Percentiles rank a stretch among this genome's conserved stretches.
These are phyloP conservation scores for Antechinus stuartii DNA, from an alignment of 2,113 vertebrate genomes.

Conservation along the genomic window DNA sequence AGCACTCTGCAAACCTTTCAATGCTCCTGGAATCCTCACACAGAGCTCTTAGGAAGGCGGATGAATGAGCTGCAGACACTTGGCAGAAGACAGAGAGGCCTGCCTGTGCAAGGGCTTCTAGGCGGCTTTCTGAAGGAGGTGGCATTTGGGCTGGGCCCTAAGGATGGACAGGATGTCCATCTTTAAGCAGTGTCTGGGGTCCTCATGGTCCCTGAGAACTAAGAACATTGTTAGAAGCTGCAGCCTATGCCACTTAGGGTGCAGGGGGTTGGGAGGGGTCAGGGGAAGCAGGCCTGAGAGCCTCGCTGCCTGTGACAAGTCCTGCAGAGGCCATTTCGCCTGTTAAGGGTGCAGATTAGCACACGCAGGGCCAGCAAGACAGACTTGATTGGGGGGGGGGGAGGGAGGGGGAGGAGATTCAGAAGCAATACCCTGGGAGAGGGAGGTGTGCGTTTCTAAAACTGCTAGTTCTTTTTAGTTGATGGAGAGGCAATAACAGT, in stretches of 20 bases:
- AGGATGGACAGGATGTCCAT: not conserved
- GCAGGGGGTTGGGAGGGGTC: too few species aligned
- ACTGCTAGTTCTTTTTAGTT: not conserved
- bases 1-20: not conserved
- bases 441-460: too few species aligned
- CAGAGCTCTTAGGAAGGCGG: not conserved
- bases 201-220: not conserved
- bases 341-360: too few species aligned
- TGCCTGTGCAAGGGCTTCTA: too few species aligned
- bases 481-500: not conserved
- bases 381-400: too few species aligned
- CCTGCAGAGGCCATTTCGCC: too few species aligned
- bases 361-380: too few species aligned
- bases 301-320: not conserved
- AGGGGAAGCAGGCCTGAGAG: not conserved
- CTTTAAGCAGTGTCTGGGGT: not conserved
- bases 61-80: not conserved
- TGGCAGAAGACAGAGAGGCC: not conserved
- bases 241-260: not conserved
- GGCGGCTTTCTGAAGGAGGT: too few species aligned
- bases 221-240: not conserved
- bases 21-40: not conserved
- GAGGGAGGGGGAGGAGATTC: too few species aligned
- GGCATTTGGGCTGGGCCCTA: too few species aligned
- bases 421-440: too few species aligned